Evolutionary conservation across 2,113 vertebrate genomes (phyloP).

Genomic region (Cheirogaleus medius): DNA sequence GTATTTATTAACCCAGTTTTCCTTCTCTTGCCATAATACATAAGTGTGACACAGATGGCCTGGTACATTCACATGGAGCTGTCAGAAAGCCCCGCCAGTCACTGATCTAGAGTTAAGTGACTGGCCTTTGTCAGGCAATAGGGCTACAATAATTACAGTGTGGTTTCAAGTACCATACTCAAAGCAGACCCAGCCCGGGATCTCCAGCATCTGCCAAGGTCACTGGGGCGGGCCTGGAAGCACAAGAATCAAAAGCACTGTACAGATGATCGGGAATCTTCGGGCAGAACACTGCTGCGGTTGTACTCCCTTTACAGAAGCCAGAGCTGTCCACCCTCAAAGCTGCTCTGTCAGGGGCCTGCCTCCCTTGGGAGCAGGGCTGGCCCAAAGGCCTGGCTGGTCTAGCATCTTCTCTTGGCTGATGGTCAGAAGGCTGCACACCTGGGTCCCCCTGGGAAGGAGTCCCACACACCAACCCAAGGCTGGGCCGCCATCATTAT

Average conservation of each 20-base stretch:
- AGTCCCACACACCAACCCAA: accelerated
- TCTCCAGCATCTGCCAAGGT: background rate
- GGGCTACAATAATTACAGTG: accelerated
- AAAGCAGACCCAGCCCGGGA: background rate
- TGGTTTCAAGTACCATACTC: background rate
- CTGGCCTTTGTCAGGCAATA: background rate
- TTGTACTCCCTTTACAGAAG: background rate
- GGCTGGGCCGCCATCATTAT: accelerated
- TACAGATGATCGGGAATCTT: accelerated
- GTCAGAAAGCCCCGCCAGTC: background rate
- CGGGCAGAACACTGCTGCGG: accelerated
- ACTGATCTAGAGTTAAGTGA: accelerated
- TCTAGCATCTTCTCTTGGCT: background rate
- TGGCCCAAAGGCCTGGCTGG: background rate
- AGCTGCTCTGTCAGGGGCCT: background rate
- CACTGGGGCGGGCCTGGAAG: background rate
- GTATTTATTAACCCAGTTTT: slow-evolving; percentile 43
- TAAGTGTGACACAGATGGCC: background rate
- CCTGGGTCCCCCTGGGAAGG: background rate
- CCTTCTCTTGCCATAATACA: background rate
- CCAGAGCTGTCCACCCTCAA: background rate
- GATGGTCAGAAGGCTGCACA: background rate
- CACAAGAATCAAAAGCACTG: accelerated
- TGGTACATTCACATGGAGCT: accelerated
- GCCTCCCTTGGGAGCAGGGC: background rate